Base-by-base conservation (phyloP, 37 sponge, comb jelly and placozoan species). In the Oscarella lobularis region DNA sequence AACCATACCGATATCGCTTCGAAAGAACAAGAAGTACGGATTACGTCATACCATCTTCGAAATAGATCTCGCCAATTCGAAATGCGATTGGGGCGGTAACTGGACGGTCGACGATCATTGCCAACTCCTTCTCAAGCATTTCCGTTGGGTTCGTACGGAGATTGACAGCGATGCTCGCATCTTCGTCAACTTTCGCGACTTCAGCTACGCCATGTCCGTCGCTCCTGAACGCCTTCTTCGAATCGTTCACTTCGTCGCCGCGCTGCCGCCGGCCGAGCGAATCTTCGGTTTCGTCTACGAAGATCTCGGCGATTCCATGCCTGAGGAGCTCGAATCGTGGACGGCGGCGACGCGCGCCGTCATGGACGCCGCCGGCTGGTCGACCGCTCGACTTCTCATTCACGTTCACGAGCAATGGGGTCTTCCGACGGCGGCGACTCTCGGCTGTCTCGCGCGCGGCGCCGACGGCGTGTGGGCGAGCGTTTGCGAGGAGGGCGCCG, bases 391-490 rank as follows among this genome's bases (percentile, higher is more conserved):
- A 37, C 60, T 92, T 1, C 72, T 92, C 0, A 73, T 80, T 27
- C 92, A 91, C 55, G 73, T 87, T 29, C 92, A 91, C 75, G 75
- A 87, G 81, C 84, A 91, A 74, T 91, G 92, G 92, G 92, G 74
- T n/a, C 78, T 87, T 3, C 78, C 73, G 60, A 78, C 75, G 6
- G 87, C 89, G 1, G 38, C 89, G 0, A 81, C 79, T 41, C 79
- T 92, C 38, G 86, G 81, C 32, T 87, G 88, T 76, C 80, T 92
- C 6, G 75, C 78, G 39, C 75, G 55, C 34, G 93, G 93, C 37
- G 93, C 89, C 2, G 80, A 88, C 66, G 93, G 93, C 30, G 82
- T 92, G 3, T 92, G 93, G 93, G 83, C 84, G 36, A 85, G 86
- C 65, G 2, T 92, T 40, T 92, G 89, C 38, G 86, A 81, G 4